Base-by-base conservation (phyloP, 2,797 vertebrate species). In the Monodelphis domestica region DNA sequence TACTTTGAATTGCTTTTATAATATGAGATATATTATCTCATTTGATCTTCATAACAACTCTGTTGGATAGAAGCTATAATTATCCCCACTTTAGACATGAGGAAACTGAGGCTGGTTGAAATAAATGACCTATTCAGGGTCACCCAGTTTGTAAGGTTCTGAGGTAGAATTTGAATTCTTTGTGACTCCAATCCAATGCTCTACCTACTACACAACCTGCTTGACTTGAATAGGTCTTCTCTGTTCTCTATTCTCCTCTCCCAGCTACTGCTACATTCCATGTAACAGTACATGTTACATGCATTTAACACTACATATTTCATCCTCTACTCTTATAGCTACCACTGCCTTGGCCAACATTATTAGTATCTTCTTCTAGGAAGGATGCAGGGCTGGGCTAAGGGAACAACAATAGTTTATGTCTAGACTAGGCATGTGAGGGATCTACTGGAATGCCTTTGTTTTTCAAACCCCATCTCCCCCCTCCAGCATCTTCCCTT, bases 371-470 rank as follows among this genome's bases (percentile, higher is more conserved):
- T 28, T 45, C 21, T 55, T 14, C 9, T 56, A 12, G 0, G 17
- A 50, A 63, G 52, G 24, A 78, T 38, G 50, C 55, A 21, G 4
- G 0, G 51, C 30, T 54, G 11, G 78, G 52, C 2, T 4, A 92
- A 92, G n/a, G 3, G 12, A 52, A 92, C 30, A 12, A 51, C 50
- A 33, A n/a, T 2, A 2, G 9, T 1, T 4, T 1, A 6, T 51
- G 56, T 52, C 33, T 29, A 54, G 7, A 59, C 4, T 63, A 33
- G 17, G 5, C 10, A 89, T 2, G 55, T 1, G 45, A 17, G 56
- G 15, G 17, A 90, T 51, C n/a, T 89, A 24, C 33, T 63, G n/a
- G 55, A 84, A 90, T 30, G 70, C 12, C 59, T 93, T 93, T 93
- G 91, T 52, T 90, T 91, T 38, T 92, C 78, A 92, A 38, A 52